Base-by-base conservation (phyloP, 2,797 vertebrate species). In the Enteromius mattozi region DNA sequence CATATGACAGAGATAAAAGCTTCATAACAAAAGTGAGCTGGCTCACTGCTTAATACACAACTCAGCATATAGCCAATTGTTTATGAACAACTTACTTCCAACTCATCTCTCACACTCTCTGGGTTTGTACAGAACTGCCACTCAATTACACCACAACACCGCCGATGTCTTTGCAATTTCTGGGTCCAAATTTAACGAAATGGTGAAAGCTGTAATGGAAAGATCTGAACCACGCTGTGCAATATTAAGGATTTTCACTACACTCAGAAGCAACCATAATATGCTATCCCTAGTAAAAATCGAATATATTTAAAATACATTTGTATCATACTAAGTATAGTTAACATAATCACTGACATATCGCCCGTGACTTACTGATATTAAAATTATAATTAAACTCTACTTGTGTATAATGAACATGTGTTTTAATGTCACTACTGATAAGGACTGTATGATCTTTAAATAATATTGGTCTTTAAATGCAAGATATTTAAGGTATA, bases 21-120 rank as follows among this genome's bases (percentile, higher is more conserved):
- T 85, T 81, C 3, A 47, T 66, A 74, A 76, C 8, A 74, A 61
- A 80, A 72, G 81, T 87, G 86, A 88, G 86, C 86, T 75, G 88
- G 88, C 88, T 88, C 84, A 81, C 86, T 83, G 81, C 65, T 85
- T 49, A 37, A 78, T 56, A 70, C n/a, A 40, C 47, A 76, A 30
- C 14, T 49, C 9, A 13, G 9, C 69, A 68, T 54, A 77, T 72
- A 61, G 65, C 68, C 68, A 59, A 45, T 30, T 47, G 47, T 45
- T 59, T 61, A 21, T 40, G 45, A 78, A 42, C 54, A 56, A 69
- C 24, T 63, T 37, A 71, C 59, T 75, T 81, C 59, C 54, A 56
- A 24, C 35, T 75, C 42, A 9, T 71, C 30, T 56, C 35, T 14
- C 47, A 7, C 19, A 35, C 9, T 12, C 7, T 85, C 68, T 56